phyloP scores from a whole-genome alignment of 2,797 vertebrate species.

The Poeciliopsis presidionis region DNA sequence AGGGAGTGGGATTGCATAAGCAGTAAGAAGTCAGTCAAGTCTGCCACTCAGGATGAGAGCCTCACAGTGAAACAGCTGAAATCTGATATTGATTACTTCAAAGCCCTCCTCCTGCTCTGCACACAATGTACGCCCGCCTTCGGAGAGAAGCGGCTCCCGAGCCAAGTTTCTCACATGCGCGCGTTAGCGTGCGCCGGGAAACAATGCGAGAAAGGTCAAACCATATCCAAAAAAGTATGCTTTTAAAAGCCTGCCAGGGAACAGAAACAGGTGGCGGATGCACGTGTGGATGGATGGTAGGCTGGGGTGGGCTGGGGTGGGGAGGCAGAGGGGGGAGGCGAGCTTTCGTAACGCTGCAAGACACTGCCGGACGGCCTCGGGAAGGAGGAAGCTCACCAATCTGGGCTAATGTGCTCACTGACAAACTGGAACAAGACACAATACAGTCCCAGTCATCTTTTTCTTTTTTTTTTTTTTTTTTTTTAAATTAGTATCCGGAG shows the following conservation, averaged over 20 bases:
- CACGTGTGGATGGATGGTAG: constrained; percentile 51
- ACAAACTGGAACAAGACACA: constrained; percentile 55
- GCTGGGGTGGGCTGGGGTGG: too few species aligned
- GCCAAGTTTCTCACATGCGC: constrained; percentile 55
- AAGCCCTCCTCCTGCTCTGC: constrained; percentile 67
- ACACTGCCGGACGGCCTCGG: constrained; percentile 21
- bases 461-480: constrained; percentile 8
- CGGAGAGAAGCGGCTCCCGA: constrained; percentile 47
- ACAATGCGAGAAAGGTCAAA: constrained; percentile 68
- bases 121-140: constrained; percentile 66
- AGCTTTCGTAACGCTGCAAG: constrained; percentile 59
- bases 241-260: constrained; percentile 60
- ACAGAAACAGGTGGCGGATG: constrained; percentile 57
- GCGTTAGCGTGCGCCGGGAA: constrained; percentile 44
- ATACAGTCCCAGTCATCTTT: constrained; percentile 32
- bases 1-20: constrained; percentile 71
- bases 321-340: neutral
- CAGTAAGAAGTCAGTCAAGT: constrained; percentile 74
- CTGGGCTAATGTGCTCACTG: constrained; percentile 39
- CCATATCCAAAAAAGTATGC: constrained; percentile 61
- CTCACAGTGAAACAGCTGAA: constrained; percentile 77
- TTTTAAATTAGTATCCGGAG: constrained; percentile 15
- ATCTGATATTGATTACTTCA: constrained; percentile 81
- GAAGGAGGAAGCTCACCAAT: constrained; percentile 14
- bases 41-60: constrained; percentile 76